Base-by-base conservation (phyloP, 2,797 vertebrate genomes). In the Strix occidentalis region DNA sequence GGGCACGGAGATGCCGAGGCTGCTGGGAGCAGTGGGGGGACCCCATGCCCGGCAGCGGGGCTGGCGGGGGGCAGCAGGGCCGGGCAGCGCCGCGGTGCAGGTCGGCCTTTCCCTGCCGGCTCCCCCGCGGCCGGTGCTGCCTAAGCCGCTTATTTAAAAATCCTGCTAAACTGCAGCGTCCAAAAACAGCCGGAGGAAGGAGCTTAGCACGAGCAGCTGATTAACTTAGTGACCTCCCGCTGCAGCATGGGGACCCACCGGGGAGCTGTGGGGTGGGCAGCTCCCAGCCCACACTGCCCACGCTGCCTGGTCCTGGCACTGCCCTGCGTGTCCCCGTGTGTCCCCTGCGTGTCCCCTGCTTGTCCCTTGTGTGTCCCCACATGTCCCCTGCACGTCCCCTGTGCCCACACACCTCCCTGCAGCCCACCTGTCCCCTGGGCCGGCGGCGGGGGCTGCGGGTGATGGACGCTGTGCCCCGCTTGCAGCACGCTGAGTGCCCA, bases 401-500 rank as follows among this genome's bases (percentile, higher is more conserved):
- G 24, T 17, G 5, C 58, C 78, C 21, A 16, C 43, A 43, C 43
- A 43, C 43, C 45, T 46, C 45, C 45, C 45, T 46, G 45, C 45
- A 46, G 19, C 5, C 66, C 43, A 29, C 33, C 6, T 16, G 0
- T n/a, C 72, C 41, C 41, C 41, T 43, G 41, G 41, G 33, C 33
- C 1, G 5, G n/a, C 11, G 3, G 48, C 3, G 1, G 33, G 53
- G 91, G 57, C 89, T 4, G 2, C 0, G 2, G 57, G 72, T 93
- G 89, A 95, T 12, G 2, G 60, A 53, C 0, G 2, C 84, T 80
- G 71, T 87, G 80, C 21, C 88, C 92, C 25, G 0, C 87, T 91
- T 79, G 16, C 98, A 99, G 99, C 53, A 97, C 98, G 70, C 98
- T 99, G 97, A 99, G 99, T 96, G 98, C 98, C 95, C 99, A 99